phyloP scores from a whole-genome alignment of 2,888 invertebrate species.

The Parnassius smintheus region DNA sequence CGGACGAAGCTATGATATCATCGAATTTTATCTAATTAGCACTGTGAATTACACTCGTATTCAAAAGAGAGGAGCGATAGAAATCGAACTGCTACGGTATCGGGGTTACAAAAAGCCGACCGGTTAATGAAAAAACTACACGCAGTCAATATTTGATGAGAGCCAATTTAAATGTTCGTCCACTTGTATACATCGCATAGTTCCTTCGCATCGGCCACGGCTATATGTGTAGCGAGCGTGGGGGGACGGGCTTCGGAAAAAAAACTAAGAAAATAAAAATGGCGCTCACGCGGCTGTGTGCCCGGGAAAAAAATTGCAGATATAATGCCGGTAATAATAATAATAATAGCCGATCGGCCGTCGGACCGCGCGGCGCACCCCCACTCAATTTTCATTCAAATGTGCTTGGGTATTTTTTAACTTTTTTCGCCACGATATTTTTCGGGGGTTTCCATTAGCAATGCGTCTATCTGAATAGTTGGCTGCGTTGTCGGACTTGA shows the following conservation, averaged over 20 bases:
- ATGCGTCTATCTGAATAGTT: constrained; percentile 64
- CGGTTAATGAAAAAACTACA: constrained; percentile 79
- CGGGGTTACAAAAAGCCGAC: constrained; percentile 64
- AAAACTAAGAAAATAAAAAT: constrained; percentile 75
- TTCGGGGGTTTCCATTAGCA: constrained; percentile 77
- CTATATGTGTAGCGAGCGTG: constrained; percentile 47
- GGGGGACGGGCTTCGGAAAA: constrained; percentile 58
- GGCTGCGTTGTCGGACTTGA: constrained; percentile 47
- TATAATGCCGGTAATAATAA: constrained; percentile 81
- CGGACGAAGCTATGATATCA: neutral
- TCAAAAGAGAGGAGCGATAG: constrained; percentile 58
- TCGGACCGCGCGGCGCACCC: constrained; percentile 57
- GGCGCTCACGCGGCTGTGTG: constrained; percentile 62
- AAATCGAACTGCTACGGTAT: constrained; percentile 58
- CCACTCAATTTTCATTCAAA: constrained; percentile 80
- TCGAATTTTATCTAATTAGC: constrained; percentile 22
- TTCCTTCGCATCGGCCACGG: constrained; percentile 53
- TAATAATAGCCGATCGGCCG: constrained; percentile 77
- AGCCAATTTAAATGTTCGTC: constrained; percentile 80
- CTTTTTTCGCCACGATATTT: constrained; percentile 71
- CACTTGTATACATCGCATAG: constrained; percentile 81
- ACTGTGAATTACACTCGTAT: constrained; percentile 28
- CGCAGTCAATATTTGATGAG: constrained; percentile 80
- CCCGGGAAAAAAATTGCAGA: constrained; percentile 79
- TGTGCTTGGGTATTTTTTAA: constrained; percentile 70